These are phyloP conservation scores for Garra rufa DNA, from an alignment of 2,113 vertebrate species.

Conservation along the genomic window DNA sequence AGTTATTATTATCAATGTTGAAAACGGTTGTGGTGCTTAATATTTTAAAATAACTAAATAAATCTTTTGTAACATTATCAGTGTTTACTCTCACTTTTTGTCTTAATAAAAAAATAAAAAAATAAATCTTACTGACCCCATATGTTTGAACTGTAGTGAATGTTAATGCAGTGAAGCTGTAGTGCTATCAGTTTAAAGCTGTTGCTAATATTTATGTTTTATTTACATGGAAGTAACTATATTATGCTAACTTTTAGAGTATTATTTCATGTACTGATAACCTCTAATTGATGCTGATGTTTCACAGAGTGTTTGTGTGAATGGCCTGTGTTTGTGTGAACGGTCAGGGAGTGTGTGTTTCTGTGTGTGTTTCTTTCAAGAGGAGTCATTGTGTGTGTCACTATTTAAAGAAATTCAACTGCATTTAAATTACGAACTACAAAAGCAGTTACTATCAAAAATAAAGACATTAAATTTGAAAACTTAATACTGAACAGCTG, in stretches of 20 bases:
- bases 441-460: not conserved
- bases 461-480: not conserved
- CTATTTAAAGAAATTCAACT: not conserved
- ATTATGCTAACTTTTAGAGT: not conserved
- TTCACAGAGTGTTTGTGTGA: constrained; percentile 6
- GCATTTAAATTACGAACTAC: not conserved
- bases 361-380: constrained; percentile 5
- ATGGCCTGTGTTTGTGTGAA: not conserved
- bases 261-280: not conserved
- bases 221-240: not conserved
- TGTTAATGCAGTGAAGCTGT: constrained; percentile 33
- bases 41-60: no score
- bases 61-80: not conserved
- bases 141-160: constrained; percentile 5
- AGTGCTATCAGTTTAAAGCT: not conserved
- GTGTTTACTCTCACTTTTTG: not conserved
- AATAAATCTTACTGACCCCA: not conserved
- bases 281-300: constrained; percentile 4
- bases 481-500: not conserved
- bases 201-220: not conserved
- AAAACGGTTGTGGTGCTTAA: not conserved
- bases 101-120: not conserved
- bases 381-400: not conserved
- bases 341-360: not conserved
- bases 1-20: not conserved